phyloP scores from a whole-genome alignment of 2,113 vertebrate species.

The Rhagologus leucostigma region DNA sequence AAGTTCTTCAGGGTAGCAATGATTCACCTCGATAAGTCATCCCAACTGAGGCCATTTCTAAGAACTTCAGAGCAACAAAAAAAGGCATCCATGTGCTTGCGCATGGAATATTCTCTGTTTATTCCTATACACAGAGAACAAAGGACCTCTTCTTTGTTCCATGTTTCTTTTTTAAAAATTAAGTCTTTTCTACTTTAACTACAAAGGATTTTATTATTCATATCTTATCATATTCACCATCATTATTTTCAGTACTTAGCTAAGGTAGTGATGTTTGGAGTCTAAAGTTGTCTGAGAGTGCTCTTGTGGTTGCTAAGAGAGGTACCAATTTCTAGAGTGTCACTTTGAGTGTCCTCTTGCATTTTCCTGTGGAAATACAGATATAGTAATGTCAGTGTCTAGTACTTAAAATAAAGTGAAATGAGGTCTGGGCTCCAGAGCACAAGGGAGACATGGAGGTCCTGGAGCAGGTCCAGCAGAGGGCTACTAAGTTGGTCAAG shows the following conservation, averaged over 20 bases:
- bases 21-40: not conserved
- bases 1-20: not conserved
- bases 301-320: not conserved
- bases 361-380: not conserved
- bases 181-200: not conserved
- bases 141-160: not conserved
- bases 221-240: not conserved
- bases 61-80: not conserved
- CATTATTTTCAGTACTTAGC: not conserved
- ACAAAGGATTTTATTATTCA: not conserved
- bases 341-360: not conserved
- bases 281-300: not conserved
- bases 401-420: not conserved
- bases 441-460: not conserved
- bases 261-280: not conserved
- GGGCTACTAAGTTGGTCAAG: no score
- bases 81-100: not conserved
- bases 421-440: not conserved
- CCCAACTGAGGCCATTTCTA: not conserved
- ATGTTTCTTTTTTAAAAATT: not conserved
- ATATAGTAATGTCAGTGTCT: not conserved
- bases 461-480: not conserved
- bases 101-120: not conserved
- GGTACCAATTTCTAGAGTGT: not conserved
- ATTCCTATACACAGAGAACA: not conserved